phyloP scores from a whole-genome alignment of 2,888 invertebrate genomes.

The Ochropleura leucogaster region DNA sequence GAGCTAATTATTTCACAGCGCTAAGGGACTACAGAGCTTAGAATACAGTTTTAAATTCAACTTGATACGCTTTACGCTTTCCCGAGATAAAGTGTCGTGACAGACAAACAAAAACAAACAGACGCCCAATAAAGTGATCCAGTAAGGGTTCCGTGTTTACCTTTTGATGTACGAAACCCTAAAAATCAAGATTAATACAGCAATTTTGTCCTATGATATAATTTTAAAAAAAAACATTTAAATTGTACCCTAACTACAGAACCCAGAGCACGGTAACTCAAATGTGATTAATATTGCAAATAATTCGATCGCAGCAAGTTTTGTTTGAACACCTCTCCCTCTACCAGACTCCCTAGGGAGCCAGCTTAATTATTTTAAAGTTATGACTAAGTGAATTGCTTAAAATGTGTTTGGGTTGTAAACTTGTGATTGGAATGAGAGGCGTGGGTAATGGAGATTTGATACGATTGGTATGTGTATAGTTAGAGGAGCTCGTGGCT shows the following conservation, averaged over 20 bases:
- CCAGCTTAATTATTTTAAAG: conserved; percentile 66
- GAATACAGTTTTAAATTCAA: no score
- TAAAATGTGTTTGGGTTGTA: conserved; percentile 40
- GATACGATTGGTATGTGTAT: background rate
- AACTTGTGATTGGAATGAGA: conserved; percentile 29
- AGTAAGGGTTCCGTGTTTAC: no score
- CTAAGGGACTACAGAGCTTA: no score
- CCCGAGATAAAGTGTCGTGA: no score
- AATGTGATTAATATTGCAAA: conserved; percentile 72
- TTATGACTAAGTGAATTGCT: conserved; percentile 62
- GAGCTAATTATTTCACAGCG: no score
- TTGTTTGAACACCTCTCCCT: conserved; percentile 49
- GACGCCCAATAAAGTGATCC: no score
- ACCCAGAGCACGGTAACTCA: conserved; percentile 45
- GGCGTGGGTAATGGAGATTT: conserved; percentile 2
- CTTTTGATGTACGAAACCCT: no score
- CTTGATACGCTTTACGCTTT: no score
- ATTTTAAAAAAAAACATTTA: background rate
- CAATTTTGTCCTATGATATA: background rate
- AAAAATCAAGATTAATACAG: background rate
- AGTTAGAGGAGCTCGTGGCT: no score
- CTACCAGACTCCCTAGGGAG: conserved; percentile 60
- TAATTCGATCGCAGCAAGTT: conserved; percentile 62
- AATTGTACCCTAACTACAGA: background rate
- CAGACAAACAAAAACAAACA: no score